Conservation (phyloP, 2,797 vertebrate genomes). For the Valencia hispanica region DNA sequence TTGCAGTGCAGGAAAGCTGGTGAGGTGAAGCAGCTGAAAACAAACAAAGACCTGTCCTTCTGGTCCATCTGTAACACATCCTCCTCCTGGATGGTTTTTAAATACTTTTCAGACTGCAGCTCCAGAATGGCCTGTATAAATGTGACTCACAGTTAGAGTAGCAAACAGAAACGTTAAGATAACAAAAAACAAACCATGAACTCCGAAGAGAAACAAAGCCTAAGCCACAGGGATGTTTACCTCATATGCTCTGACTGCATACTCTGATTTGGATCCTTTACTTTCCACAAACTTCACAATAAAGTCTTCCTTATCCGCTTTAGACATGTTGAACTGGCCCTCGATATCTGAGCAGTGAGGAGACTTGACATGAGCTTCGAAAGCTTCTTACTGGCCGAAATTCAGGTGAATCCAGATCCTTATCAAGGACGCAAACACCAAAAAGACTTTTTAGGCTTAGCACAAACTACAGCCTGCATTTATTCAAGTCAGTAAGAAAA, state of each 20-base stretch:
- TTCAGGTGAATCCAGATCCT: not conserved
- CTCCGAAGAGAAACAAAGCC: not conserved
- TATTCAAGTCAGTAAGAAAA: not conserved
- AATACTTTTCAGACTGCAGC: constrained; percentile 91
- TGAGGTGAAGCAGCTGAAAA: constrained; percentile 90
- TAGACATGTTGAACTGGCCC: constrained; percentile 81
- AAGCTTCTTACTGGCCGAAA: not conserved
- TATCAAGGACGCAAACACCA: not conserved
- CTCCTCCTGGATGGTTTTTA: constrained; percentile 87
- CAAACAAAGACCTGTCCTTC: constrained; percentile 92
- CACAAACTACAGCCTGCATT: not conserved
- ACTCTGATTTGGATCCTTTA: constrained; percentile 78
- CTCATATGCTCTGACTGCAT: constrained; percentile 89
- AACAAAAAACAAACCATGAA: not conserved
- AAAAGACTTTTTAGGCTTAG: not conserved
- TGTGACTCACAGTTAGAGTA: not conserved
- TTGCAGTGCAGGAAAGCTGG: constrained; percentile 88
- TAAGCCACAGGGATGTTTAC: constrained; percentile 68
- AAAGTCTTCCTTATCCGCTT: constrained; percentile 79
- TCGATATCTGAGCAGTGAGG: not conserved
- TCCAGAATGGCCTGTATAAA: constrained; percentile 88
- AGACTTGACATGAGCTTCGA: not conserved
- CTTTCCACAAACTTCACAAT: constrained; percentile 93
- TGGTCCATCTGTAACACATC: constrained; percentile 83
- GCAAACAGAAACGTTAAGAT: not conserved